Base-by-base conservation (phyloP, 2,113 vertebrate species). In the Calyptomena viridis region DNA sequence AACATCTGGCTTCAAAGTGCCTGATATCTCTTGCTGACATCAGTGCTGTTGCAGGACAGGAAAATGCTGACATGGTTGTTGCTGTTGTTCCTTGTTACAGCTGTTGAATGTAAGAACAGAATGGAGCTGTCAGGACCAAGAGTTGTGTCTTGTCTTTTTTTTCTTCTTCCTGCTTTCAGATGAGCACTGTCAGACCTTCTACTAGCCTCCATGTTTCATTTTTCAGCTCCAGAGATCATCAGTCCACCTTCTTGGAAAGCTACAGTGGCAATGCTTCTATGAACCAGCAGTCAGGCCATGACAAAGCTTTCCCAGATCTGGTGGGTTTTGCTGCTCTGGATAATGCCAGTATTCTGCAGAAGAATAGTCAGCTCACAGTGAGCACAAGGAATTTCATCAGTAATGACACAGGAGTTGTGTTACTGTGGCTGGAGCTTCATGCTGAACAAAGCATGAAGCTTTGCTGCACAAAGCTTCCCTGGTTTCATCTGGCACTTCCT, bases 231-330 rank as follows among this genome's bases (percentile, higher is more conserved):
- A 20, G 63, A 40, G n/a, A 33, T 11, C 17, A 42, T 20, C 47
- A 31, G 7, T 11, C 21, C 55, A 42, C 14, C 40, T 37, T 35
- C 30, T 35, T 8, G 47, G 24, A 18, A 6, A 40, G 39, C 47
- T 12, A 40, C n/a, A 47, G 25, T 3, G 25, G 40, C 40, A 11
- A 1, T 22, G n/a, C 9, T 55, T 8, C 46, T 7, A 0, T 3
- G 59, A 27, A 5, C 5, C 37, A 64, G 66, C 49, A 35, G 56
- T 23, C 5, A 22, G 37, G 27, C 59, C 22, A 3, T 15, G 37
- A 42, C 59, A 46, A 55, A 62, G 39, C 62, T 30, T 46, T 68
- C 23, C 23, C 52, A 30, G 37, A 10, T 8, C 37, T 1, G 33
- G 22, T 2, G 35, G 37, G 8, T 40, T 28, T 52, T 5, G 69